Evolutionary conservation across 1,140 invertebrate species (phyloP).

Genomic region (Papilio polyxenes): DNA sequence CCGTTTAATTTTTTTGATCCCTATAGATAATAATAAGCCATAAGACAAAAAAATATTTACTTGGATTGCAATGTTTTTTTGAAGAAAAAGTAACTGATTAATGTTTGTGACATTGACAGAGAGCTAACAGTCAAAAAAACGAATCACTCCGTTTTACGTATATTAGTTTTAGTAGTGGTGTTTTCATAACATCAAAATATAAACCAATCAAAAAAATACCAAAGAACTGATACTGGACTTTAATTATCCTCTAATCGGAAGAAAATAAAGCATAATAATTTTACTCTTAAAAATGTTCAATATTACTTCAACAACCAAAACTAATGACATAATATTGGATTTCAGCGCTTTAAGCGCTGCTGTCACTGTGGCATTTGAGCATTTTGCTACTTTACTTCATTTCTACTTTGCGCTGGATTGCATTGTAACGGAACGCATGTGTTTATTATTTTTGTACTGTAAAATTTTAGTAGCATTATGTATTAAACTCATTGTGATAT

Average conservation of each 20-base stretch:
- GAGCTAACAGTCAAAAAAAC: neutral
- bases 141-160: neutral
- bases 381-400: neutral
- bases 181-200: neutral
- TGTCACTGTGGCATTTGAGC: neutral
- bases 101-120: neutral
- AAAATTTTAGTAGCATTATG: neutral
- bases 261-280: neutral
- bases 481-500: neutral
- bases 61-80: no score
- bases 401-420: neutral
- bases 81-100: neutral
- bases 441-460: conserved; percentile 12
- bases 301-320: no score
- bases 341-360: neutral
- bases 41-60: neutral
- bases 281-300: no score
- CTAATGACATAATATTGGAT: neutral
- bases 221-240: neutral
- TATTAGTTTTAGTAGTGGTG: neutral
- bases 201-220: neutral
- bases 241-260: neutral
- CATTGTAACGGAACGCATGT: neutral
- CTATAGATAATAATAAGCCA: neutral
- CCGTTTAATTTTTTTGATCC: neutral